Conservation (phyloP, 2,888 invertebrate species). For the Limenitis camilla region DNA sequence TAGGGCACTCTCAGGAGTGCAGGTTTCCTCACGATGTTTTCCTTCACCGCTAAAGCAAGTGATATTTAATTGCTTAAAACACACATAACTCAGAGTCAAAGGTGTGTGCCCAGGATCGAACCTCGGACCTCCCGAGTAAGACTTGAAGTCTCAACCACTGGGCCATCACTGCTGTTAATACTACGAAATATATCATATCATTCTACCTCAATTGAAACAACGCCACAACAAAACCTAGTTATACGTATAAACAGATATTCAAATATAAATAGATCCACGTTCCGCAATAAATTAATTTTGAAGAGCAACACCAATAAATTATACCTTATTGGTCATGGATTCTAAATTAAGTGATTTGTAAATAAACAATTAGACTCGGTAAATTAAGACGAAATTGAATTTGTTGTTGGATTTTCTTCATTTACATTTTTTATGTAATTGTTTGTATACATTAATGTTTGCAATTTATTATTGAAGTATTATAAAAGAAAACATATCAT, state of each 20-base stretch:
- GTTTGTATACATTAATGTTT: neutral
- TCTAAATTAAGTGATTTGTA: slow-evolving; percentile 4
- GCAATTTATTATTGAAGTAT: neutral
- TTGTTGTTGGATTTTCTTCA: slow-evolving; percentile 13
- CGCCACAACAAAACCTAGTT: no score
- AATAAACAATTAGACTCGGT: slow-evolving; percentile 7
- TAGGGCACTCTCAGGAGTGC: no score
- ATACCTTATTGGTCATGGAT: slow-evolving; percentile 4
- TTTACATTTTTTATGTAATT: slow-evolving; percentile 7
- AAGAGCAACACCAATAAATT: slow-evolving; percentile 1
- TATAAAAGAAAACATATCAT: no score
- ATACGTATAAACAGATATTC: neutral
- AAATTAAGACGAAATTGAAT: slow-evolving; percentile 11
- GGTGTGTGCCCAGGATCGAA: no score
- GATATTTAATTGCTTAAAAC: no score
- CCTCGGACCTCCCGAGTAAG: no score
- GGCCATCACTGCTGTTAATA: no score
- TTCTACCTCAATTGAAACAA: no score
- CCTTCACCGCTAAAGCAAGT: no score
- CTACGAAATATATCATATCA: slow-evolving; percentile 3
- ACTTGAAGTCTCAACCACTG: no score
- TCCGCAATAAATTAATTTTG: slow-evolving; percentile 6
- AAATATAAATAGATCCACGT: neutral
- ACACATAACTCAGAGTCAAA: no score
- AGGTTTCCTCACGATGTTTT: no score